A percentile compares a stretch with the other conserved stretches of the same genome.
phyloP scores from a whole-genome alignment of 1,140 invertebrate species.

The Listronotus bonariensis region DNA sequence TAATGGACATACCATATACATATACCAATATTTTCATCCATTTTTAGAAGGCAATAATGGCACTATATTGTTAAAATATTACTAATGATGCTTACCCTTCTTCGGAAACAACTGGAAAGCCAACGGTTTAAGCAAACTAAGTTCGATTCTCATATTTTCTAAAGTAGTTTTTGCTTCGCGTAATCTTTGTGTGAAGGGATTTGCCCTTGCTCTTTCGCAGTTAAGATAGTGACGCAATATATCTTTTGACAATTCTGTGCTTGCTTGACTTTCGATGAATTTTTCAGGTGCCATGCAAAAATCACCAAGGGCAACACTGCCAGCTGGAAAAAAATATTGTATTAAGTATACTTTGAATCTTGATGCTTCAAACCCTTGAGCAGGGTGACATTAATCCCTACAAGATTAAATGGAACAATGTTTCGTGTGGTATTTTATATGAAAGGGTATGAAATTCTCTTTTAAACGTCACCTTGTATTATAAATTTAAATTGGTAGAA shows the following conservation, averaged over 20 bases:
- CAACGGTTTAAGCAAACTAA: constrained; percentile 65
- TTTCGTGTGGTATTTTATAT: too few species aligned
- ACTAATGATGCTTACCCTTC: constrained; percentile 52
- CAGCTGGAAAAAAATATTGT: constrained; percentile 73
- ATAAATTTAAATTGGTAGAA: too few species aligned
- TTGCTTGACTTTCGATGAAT: constrained; percentile 53
- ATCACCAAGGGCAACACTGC: constrained; percentile 77
- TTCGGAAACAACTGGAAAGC: constrained; percentile 64
- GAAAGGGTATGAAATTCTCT: too few species aligned
- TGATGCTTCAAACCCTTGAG: too few species aligned
- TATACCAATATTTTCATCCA: too few species aligned
- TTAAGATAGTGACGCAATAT: constrained; percentile 81
- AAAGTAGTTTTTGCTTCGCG: constrained; percentile 75
- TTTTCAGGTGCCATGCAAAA: constrained; percentile 75
- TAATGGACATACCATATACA: too few species aligned
- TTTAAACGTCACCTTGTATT: too few species aligned
- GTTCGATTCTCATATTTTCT: constrained; percentile 68
- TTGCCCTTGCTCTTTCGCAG: constrained; percentile 76
- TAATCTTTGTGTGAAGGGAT: constrained; percentile 77
- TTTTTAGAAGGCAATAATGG: too few species aligned
- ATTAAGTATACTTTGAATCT: constrained; percentile 54
- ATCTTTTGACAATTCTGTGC: constrained; percentile 58
- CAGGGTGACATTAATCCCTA: too few species aligned
- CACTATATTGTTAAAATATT: too few species aligned
- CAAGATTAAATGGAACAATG: too few species aligned